Evolutionary conservation across 2,888 invertebrate species (phyloP), one percentile per base, ranked within the genome.

Genomic region (Drosophila pullipes): DNA sequence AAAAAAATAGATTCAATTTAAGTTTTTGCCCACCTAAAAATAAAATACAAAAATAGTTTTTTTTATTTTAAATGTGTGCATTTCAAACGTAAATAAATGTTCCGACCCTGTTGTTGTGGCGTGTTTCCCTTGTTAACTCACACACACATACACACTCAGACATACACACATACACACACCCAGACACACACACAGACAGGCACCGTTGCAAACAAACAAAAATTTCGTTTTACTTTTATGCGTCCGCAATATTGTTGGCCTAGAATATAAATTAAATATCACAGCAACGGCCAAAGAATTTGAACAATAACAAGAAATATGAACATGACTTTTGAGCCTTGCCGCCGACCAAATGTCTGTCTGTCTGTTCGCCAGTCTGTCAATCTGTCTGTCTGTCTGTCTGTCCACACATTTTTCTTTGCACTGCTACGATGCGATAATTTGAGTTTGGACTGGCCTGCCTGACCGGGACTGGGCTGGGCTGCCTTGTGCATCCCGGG

Each of bases 211-310:
- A 39, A 37, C 18, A 50, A 64, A 73, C 62, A 57, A 71, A 66
- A 66, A 68, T 74, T 81, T 71, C 52, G 59, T 70, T 78, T 70
- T 74, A 65, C 68, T 74, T 68, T 68, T 70, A 63, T 61, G 82
- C 62, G 62, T 74, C 68, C 55, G 47, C 58, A 68, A 69, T 72
- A 31, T 70, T 69, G 65, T 80, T 69, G 68, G 76, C 76, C 91
- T 76, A 78, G 86, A 90, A 90, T 89, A 85, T 87, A 90, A 87
- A 91, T 90, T 89, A 90, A 92, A 76, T 77, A 78, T 78, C 81
- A 72, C 65, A 81, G 74, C 67, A 78, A 71, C 73, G 83, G 68
- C 75, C 80, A 70, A 67, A 81, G 77, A 67, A 80, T 65, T 81
- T 73, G 18, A 60, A 81, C 78, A 78, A 64, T 69, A 78, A 81